Evolutionary conservation across 2,113 vertebrate species (phyloP).

Genomic region (Cephalopterus ornatus): DNA sequence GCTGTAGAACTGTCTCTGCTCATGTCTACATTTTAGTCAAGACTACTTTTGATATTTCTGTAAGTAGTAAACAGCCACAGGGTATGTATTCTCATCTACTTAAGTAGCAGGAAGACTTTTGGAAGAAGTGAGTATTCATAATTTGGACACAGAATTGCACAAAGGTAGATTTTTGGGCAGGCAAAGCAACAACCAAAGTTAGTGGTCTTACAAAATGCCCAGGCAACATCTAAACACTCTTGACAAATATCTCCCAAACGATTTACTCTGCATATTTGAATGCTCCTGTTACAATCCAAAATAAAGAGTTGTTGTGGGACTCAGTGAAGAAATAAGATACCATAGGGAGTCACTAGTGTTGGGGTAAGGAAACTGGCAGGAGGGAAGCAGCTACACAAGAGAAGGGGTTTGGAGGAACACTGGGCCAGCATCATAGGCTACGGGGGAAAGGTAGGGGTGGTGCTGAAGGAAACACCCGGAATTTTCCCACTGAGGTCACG

Average conservation of each 20-base stretch:
- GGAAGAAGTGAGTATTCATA: neutral
- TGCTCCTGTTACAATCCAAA: neutral
- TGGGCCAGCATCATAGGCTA: neutral
- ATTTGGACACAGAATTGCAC: neutral
- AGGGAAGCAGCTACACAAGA: neutral
- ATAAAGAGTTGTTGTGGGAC: neutral
- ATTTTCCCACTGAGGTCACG: neutral
- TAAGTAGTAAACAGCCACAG: neutral
- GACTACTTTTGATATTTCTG: neutral
- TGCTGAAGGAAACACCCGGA: neutral
- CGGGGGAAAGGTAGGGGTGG: neutral
- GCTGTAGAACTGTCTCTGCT: neutral
- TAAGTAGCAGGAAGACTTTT: neutral
- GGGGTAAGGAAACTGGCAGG: neutral
- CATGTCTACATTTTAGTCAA: neutral
- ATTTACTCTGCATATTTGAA: neutral
- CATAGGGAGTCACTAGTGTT: neutral
- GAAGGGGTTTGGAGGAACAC: rapidly evolving
- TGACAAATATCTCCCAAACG: neutral
- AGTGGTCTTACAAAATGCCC: neutral
- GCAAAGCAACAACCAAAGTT: neutral
- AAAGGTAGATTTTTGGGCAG: neutral
- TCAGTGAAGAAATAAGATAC: neutral
- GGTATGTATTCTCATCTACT: neutral
- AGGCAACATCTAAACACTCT: neutral